phyloP scores from a whole-genome alignment of 2,888 invertebrate genomes.

The Ophion ellenae region DNA sequence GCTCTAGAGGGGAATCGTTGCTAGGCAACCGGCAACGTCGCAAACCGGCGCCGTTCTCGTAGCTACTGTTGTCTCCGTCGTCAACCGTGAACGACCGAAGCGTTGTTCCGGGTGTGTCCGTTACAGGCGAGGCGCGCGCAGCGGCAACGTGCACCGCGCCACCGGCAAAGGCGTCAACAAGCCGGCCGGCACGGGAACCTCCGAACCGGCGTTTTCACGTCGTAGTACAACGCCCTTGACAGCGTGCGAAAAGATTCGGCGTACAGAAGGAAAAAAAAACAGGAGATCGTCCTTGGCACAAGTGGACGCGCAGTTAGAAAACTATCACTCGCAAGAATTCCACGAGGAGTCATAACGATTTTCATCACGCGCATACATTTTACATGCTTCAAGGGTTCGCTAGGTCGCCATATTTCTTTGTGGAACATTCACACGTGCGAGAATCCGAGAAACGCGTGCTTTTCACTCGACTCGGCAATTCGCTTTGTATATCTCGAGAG shows the following conservation, averaged over 20 bases:
- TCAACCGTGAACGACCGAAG: constrained; percentile 47
- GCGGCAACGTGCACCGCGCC: constrained; percentile 21
- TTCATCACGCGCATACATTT: too few relatives aligned
- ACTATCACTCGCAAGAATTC: background rate
- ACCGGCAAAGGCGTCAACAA: constrained; percentile 34
- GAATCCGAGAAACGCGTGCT: too few relatives aligned
- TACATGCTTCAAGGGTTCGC: too few relatives aligned
- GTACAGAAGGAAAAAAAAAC: background rate
- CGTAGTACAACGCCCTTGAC: constrained; percentile 59
- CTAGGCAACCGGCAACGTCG: constrained; percentile 64
- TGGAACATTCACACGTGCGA: too few relatives aligned
- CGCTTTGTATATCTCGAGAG: too few relatives aligned
- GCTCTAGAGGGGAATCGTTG: constrained; percentile 82
- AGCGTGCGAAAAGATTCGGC: constrained; percentile 24
- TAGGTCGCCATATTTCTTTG: too few relatives aligned
- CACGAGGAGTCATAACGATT: too few relatives aligned
- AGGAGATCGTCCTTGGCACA: background rate
- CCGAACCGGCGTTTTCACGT: constrained; percentile 48
- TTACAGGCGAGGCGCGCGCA: constrained; percentile 40
- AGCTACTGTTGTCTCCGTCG: constrained; percentile 66
- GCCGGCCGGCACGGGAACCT: constrained; percentile 61
- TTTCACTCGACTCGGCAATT: too few relatives aligned
- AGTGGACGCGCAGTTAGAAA: background rate
- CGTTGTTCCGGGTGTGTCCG: constrained; percentile 61
- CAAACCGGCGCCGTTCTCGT: constrained; percentile 72